These are phyloP conservation scores for Laterallus jamaicensis DNA, from an alignment of 2,113 vertebrate species.

Conservation along the genomic window DNA sequence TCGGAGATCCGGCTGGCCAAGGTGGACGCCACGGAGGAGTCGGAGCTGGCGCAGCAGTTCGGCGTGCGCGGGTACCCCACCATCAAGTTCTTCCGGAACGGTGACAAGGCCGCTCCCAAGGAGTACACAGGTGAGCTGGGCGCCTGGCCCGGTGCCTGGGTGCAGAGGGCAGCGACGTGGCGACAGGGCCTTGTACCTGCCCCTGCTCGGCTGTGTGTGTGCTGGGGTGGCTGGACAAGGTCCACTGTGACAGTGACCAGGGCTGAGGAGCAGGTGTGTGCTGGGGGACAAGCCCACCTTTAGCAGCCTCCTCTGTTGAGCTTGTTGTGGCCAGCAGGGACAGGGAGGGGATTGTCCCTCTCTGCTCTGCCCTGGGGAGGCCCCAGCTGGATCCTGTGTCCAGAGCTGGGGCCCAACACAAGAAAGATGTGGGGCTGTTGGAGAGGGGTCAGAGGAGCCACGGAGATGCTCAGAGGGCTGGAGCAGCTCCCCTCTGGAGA, in stretches of 20 bases:
- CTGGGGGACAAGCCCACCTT: fast-evolving
- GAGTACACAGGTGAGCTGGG: slow-evolving; percentile 88
- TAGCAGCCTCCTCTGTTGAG: fast-evolving
- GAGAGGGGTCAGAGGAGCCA: no score
- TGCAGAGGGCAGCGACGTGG: not conserved
- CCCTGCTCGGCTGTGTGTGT: fast-evolving
- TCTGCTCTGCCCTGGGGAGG: no score
- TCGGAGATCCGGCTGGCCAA: slow-evolving; percentile 90
- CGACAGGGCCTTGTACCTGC: not conserved
- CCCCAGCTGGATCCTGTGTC: no score
- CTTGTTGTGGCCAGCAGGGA: no score
- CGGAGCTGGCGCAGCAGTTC: slow-evolving; percentile 91
- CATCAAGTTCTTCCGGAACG: slow-evolving; percentile 97
- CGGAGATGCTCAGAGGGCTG: no score
- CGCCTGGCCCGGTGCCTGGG: fast-evolving
- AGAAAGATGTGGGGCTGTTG: no score
- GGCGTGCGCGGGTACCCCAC: slow-evolving; percentile 94
- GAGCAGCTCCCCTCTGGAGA: no score
- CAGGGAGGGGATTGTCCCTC: no score
- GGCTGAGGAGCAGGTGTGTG: not conserved
- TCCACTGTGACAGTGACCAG: not conserved
- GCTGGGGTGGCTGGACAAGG: not conserved
- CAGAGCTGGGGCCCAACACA: no score
- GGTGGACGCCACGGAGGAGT: slow-evolving; percentile 95
- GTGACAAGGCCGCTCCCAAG: slow-evolving; percentile 86